Evolutionary conservation across 2,797 vertebrate species (phyloP).

Genomic region (Anguilla megastoma): DNA sequence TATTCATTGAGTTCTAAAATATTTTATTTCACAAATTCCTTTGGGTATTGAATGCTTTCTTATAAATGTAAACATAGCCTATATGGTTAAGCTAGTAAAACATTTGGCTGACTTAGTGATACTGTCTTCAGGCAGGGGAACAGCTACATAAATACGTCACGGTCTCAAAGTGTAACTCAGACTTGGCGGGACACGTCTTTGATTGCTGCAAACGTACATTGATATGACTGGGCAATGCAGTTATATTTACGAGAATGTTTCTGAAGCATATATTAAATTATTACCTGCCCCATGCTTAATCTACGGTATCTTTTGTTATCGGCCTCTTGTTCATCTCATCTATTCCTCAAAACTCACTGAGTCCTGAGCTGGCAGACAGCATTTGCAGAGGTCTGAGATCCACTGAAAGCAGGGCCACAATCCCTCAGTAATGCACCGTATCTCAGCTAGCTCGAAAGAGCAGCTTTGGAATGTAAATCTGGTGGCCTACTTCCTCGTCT

Average conservation of each 20-base stretch:
- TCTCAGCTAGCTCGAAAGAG: conserved; percentile 14
- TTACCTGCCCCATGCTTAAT: neutral
- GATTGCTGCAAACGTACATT: neutral
- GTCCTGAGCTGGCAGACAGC: neutral
- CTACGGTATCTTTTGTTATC: neutral
- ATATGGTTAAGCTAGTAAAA: neutral
- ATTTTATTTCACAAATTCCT: neutral
- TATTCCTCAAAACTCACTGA: neutral
- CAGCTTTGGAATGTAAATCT: conserved; percentile 28
- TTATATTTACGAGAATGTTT: neutral
- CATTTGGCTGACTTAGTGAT: neutral
- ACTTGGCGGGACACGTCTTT: neutral
- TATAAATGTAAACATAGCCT: neutral
- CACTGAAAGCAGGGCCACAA: conserved; percentile 2
- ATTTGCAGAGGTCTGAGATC: neutral
- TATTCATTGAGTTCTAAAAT: neutral
- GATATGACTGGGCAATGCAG: neutral
- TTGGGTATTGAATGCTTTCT: neutral
- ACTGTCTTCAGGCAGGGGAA: neutral
- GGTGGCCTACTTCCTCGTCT: conserved; percentile 51
- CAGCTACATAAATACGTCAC: neutral
- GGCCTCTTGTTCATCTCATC: neutral
- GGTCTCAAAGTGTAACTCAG: neutral
- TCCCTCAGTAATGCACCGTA: conserved; percentile 12
- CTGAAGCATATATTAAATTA: neutral